Conservation (phyloP, 2,113 vertebrate species). For the Chaetops frenatus region DNA sequence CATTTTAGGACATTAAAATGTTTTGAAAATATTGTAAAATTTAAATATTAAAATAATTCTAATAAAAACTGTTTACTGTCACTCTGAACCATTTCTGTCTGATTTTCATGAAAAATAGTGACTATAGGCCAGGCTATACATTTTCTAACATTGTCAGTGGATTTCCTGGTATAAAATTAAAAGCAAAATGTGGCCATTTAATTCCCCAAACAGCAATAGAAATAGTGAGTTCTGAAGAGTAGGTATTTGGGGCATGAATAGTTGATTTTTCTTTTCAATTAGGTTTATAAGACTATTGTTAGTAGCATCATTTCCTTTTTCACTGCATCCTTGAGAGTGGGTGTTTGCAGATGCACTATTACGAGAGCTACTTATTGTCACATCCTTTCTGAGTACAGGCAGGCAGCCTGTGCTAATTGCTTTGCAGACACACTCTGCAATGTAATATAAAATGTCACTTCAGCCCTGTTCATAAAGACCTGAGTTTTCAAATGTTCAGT, state of each 20-base stretch:
- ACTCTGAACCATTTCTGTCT: not conserved
- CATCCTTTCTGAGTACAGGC: not conserved
- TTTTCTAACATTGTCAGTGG: not conserved
- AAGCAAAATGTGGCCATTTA: not conserved
- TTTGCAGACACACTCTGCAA: not conserved
- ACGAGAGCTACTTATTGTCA: not conserved
- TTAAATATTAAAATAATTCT: not conserved
- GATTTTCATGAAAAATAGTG: not conserved
- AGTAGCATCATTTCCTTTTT: not conserved
- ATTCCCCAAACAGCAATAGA: not conserved
- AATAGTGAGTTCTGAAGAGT: not conserved
- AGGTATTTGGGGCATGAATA: not conserved
- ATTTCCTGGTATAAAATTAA: not conserved
- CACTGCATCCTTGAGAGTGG: not conserved
- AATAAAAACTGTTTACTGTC: not conserved
- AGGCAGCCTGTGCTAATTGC: slow-evolving; percentile 25
- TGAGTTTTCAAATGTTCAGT: not conserved
- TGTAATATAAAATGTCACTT: slow-evolving; percentile 1
- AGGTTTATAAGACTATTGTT: not conserved
- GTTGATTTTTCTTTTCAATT: not conserved
- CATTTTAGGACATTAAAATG: not conserved
- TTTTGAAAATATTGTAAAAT: not conserved
- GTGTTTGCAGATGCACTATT: not conserved
- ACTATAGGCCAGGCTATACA: not conserved
- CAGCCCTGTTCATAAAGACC: slow-evolving; percentile 14